Evolutionary conservation across 2,113 vertebrate species (phyloP).

Genomic region (Amphiprion ocellaris): DNA sequence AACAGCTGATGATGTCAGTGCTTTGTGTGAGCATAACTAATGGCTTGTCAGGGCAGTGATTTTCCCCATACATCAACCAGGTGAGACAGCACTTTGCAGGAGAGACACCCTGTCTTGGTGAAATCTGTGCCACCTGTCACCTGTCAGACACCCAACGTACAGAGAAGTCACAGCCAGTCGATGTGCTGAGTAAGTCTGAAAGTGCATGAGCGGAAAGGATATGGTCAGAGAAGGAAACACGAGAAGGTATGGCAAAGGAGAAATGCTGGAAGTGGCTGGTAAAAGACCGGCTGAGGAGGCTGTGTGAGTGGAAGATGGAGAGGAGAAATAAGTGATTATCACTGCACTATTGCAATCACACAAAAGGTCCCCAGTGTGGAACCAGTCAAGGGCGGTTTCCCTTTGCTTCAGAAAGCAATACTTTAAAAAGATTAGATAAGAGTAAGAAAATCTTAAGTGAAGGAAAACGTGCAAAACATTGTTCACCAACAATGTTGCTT

Average conservation of each 20-base stretch:
- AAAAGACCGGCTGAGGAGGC: conserved; percentile 1
- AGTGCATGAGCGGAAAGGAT: background rate
- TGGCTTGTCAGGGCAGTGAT: conserved; percentile 43
- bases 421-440: conserved; percentile 10
- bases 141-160: conserved; percentile 49
- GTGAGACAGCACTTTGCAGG: conserved; percentile 34
- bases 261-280: background rate
- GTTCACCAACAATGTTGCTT: conserved; percentile 10
- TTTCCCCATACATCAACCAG: conserved; percentile 46
- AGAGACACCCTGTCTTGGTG: conserved; percentile 39
- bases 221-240: background rate
- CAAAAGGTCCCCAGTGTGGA: conserved; percentile 28
- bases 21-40: conserved; percentile 59
- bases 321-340: conserved; percentile 23
- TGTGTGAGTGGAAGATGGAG: background rate
- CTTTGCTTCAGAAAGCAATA: conserved; percentile 17
- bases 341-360: conserved; percentile 9
- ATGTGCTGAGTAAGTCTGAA: conserved; percentile 2
- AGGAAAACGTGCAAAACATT: background rate
- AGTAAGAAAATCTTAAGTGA: background rate
- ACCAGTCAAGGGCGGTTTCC: background rate
- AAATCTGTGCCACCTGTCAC: conserved; percentile 70
- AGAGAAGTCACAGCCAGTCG: conserved; percentile 22
- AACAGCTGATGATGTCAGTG: conserved; percentile 47
- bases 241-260: background rate